Evolutionary conservation across 2,797 vertebrate genomes (phyloP).

Genomic region (Acanthiza pusilla): DNA sequence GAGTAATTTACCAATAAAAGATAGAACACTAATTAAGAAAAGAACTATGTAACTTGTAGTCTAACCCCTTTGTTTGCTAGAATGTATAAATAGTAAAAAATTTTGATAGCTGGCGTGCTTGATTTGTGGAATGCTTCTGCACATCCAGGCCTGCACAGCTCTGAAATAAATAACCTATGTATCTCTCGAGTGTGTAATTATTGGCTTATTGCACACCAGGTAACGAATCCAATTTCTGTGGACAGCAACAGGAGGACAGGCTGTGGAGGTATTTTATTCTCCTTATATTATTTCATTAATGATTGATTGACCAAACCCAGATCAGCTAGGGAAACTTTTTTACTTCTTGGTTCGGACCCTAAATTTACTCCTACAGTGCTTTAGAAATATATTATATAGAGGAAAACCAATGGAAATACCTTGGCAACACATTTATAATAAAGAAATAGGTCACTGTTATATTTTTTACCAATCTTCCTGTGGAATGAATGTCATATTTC

Average conservation of each 20-base stretch:
- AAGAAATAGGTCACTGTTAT: not conserved
- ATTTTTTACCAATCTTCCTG: not conserved
- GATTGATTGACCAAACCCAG: not conserved
- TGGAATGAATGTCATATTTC: not conserved
- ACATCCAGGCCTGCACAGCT: not conserved
- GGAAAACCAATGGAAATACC: constrained; percentile 2
- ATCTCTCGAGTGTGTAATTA: not conserved
- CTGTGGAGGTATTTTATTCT: not conserved
- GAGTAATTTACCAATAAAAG: not conserved
- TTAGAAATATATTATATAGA: not conserved
- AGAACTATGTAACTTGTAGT: not conserved
- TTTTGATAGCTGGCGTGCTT: not conserved
- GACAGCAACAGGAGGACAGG: accelerated
- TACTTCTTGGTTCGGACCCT: not conserved
- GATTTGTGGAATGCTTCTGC: not conserved
- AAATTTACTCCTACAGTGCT: not conserved
- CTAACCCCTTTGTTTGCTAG: not conserved
- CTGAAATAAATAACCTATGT: not conserved
- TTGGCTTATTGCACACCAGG: not conserved
- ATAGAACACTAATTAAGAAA: not conserved
- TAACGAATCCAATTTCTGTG: not conserved
- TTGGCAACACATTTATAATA: not conserved
- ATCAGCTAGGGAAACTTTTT: not conserved
- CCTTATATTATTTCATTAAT: not conserved
- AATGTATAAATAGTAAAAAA: not conserved